These are phyloP conservation scores for Decapterus maruadsi DNA, from an alignment of 2,797 vertebrate species.

Conservation along the genomic window DNA sequence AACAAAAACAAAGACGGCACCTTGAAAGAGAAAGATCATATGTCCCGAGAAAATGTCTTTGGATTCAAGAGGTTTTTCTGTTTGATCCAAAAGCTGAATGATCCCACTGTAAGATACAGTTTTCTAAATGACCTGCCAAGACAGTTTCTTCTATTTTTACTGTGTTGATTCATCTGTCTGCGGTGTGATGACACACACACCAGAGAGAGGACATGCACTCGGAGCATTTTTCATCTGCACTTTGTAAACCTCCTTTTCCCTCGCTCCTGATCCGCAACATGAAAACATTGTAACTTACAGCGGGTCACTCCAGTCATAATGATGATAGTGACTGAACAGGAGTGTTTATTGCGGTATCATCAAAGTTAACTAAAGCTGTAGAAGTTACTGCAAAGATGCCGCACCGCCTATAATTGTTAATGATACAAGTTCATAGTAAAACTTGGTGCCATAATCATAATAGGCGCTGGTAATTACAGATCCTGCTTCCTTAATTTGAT, in stretches of 20 bases:
- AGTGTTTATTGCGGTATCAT: conserved; percentile 10
- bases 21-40: background rate
- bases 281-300: background rate
- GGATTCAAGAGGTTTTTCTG: background rate
- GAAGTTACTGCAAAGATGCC: background rate
- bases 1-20: background rate
- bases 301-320: background rate
- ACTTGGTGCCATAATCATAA: conserved; percentile 36
- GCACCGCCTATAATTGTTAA: conserved; percentile 15
- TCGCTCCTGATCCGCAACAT: background rate
- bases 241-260: background rate
- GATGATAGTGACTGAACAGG: background rate
- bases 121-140: background rate
- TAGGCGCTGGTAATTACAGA: conserved; percentile 46
- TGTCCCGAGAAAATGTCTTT: background rate
- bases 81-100: background rate
- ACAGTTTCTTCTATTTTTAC: background rate
- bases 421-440: conserved; percentile 30
- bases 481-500: conserved; percentile 63
- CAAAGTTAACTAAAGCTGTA: conserved; percentile 2
- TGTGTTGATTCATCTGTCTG: background rate
- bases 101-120: conserved; percentile 1
- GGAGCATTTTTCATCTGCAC: background rate
- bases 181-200: background rate
- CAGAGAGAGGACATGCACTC: background rate